phyloP scores from a whole-genome alignment of 1,140 invertebrate species.

The Daktulosphaira vitifoliae region DNA sequence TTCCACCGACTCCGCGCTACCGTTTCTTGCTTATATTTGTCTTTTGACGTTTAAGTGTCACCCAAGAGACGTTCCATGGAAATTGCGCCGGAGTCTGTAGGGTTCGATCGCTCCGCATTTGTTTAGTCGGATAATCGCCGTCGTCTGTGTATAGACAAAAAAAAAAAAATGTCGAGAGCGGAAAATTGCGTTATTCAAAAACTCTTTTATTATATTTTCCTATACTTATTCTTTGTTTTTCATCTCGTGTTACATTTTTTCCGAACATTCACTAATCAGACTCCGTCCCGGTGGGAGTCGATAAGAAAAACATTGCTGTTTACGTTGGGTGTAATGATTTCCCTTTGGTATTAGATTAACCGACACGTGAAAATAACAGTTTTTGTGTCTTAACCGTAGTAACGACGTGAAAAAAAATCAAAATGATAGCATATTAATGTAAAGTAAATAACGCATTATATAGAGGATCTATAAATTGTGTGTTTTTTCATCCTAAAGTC shows the following conservation, averaged over 20 bases:
- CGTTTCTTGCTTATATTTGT: background rate
- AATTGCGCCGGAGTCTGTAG: too few relatives aligned
- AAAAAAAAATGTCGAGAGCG: background rate
- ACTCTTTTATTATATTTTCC: background rate
- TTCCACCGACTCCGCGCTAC: background rate
- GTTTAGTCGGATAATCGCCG: constrained; percentile 10
- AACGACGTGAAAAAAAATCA: too few relatives aligned
- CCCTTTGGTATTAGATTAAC: too few relatives aligned
- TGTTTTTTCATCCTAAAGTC: too few relatives aligned
- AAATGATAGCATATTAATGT: too few relatives aligned
- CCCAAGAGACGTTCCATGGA: constrained; percentile 10
- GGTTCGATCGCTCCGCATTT: constrained; percentile 29
- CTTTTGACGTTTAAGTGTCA: constrained; percentile 9
- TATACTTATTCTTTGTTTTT: background rate
- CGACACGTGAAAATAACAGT: too few relatives aligned
- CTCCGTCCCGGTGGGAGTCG: background rate
- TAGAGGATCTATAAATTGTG: too few relatives aligned
- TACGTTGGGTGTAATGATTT: too few relatives aligned
- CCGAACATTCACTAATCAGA: background rate
- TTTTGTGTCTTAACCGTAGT: too few relatives aligned
- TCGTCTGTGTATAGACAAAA: background rate
- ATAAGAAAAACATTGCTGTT: background rate
- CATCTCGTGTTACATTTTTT: background rate
- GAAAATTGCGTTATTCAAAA: constrained; percentile 16
- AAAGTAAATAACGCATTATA: too few relatives aligned